A percentile compares a stretch with the other conserved stretches of the same genome.
Conservation (phyloP, 2,113 vertebrate genomes). For the Corydoras maculifer region DNA sequence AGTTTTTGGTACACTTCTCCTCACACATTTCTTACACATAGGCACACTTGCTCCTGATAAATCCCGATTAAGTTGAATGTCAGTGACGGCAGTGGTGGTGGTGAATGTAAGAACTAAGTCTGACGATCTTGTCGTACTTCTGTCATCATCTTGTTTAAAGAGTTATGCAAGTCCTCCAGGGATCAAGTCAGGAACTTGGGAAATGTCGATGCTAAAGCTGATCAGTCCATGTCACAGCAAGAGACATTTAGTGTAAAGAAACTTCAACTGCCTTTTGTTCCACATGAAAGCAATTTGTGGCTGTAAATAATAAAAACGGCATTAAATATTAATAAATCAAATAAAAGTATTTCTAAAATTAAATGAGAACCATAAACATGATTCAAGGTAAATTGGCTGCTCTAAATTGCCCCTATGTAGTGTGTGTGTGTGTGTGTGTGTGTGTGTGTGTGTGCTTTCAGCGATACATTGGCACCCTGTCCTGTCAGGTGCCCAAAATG, state of each 20-base stretch:
- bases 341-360: too few species aligned
- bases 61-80: conserved; percentile 13
- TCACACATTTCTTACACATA: neutral
- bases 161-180: conserved; percentile 17
- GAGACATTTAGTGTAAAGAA: conserved; percentile 4
- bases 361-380: too few species aligned
- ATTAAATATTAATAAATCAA: too few species aligned
- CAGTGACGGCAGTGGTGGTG: conserved; percentile 11
- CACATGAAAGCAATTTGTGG: too few species aligned
- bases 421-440: too few species aligned
- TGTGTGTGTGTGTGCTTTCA: too few species aligned
- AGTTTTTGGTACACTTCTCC: neutral
- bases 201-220: conserved; percentile 18
- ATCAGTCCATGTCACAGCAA: conserved; percentile 24
- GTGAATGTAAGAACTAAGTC: conserved; percentile 3
- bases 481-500: too few species aligned
- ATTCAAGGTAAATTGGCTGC: too few species aligned
- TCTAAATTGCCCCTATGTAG: too few species aligned
- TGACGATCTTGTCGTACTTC: conserved; percentile 16
- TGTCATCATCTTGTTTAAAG: conserved; percentile 24
- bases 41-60: conserved; percentile 7
- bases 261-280: neutral
- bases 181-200: conserved; percentile 8
- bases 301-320: too few species aligned
- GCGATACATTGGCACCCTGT: too few species aligned